A percentile compares a stretch with the other conserved stretches of the same genome.
Conservation (phyloP, 2,888 invertebrate genomes). For the Camptogramma bilineatum region DNA sequence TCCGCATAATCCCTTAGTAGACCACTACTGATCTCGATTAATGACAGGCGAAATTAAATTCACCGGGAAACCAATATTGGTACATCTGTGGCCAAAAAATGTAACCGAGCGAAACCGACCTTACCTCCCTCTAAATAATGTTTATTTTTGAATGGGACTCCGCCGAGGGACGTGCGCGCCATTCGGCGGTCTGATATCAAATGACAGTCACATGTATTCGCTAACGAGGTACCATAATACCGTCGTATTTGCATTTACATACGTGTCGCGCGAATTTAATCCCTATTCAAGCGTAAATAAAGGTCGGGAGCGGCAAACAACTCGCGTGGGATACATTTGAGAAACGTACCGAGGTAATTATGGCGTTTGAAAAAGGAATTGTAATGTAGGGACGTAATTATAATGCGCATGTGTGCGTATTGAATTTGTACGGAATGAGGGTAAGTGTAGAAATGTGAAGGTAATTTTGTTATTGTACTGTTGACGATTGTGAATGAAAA, state of each 20-base stretch:
- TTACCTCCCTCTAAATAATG: slow-evolving; percentile 50
- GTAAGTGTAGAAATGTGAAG: slow-evolving; percentile 50
- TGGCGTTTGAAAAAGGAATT: slow-evolving; percentile 72
- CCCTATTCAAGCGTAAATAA: slow-evolving; percentile 51
- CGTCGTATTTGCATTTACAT: slow-evolving; percentile 58
- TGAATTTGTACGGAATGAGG: slow-evolving; percentile 52
- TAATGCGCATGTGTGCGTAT: slow-evolving; percentile 50
- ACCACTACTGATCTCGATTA: slow-evolving; percentile 74
- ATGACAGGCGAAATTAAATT: slow-evolving; percentile 80
- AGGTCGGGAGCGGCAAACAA: slow-evolving; percentile 37
- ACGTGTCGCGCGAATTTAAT: slow-evolving; percentile 53
- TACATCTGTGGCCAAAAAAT: slow-evolving; percentile 62
- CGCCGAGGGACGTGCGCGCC: slow-evolving; percentile 51
- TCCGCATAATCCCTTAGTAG: slow-evolving; percentile 71
- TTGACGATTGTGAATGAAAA: slow-evolving; percentile 39
- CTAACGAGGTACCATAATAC: slow-evolving; percentile 74
- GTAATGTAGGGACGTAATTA: slow-evolving; percentile 68
- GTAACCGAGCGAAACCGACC: slow-evolving; percentile 53
- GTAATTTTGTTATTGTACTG: slow-evolving; percentile 43
- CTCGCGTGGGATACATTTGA: slow-evolving; percentile 57
- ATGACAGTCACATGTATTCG: slow-evolving; percentile 75
- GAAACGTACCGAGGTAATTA: slow-evolving; percentile 64
- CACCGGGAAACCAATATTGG: slow-evolving; percentile 70
- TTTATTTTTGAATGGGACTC: slow-evolving; percentile 53
- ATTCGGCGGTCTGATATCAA: slow-evolving; percentile 68